A percentile compares a stretch with the other conserved stretches of the same genome.
Conservation (phyloP, 2,113 vertebrate genomes). For the Phaetusa simplex region DNA sequence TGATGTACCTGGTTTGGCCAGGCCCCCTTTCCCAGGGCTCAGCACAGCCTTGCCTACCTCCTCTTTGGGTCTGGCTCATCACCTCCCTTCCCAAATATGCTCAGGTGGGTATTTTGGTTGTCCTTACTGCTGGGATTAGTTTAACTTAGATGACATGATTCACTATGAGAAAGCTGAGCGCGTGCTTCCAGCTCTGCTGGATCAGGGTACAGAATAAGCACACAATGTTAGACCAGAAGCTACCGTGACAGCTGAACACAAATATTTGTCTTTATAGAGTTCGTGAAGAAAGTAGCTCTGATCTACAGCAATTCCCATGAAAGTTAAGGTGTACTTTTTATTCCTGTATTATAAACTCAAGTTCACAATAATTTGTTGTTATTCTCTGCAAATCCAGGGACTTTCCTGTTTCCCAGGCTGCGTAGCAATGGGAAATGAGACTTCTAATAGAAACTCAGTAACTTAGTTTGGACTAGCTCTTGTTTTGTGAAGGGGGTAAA, state of each 20-base stretch:
- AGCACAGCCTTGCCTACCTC: background rate
- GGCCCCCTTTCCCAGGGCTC: background rate
- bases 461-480: background rate
- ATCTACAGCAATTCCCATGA: background rate
- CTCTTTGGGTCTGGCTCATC: background rate
- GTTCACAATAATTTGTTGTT: background rate
- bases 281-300: background rate
- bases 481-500: background rate
- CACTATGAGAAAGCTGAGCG: background rate
- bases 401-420: background rate
- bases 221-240: rapidly evolving
- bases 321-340: background rate
- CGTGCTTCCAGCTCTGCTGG: background rate
- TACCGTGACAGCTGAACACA: background rate
- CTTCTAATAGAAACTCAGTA: background rate
- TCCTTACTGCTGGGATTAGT: background rate
- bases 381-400: background rate
- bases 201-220: background rate
- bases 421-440: background rate
- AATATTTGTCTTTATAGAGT: background rate
- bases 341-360: background rate
- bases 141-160: background rate
- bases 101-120: background rate
- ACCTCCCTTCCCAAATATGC: background rate
- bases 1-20: background rate